Evolutionary conservation across 2,888 invertebrate species (phyloP), one percentile per base, ranked within the genome.

Genomic region (Carterocephalus palaemon): DNA sequence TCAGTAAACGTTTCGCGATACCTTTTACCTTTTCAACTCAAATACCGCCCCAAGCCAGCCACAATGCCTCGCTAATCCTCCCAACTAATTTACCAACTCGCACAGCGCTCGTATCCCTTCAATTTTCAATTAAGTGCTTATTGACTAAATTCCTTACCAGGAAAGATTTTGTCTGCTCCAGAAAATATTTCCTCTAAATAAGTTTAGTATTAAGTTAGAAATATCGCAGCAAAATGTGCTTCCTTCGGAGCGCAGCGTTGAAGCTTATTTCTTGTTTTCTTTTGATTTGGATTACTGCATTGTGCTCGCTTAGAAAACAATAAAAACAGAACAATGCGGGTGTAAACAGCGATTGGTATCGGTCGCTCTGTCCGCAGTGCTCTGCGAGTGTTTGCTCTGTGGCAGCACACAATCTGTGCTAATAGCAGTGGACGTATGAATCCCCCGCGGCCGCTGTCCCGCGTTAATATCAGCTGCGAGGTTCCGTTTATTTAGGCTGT

Each of bases 231-330:
- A 20, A 42, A 34, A 34, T 23, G 20, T 28, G 34, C 34, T 42
- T 28, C 34, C 34, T 20, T 42, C 34, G 20, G 15, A 42, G 29
- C 5, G 28, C 34, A 17, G 26, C 9, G 7, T 16, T 28, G 28
- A 34, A 15, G 26, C 20, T n/a, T 29, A 24, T 28, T 43, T 20
- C 29, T n/a, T 36, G 22, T 43, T 43, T 43, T 22, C 20, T 42
- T 34, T 42, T 28, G 20, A 34, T 34, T 42, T 16, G 26, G 28
- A 15, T 17, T 16, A 16, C 34, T 26, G 34, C 17, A 12, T 19
- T 19, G 23, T 9, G 17, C 4, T 32, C 23, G 32, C 17, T 34
- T 28, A 19, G 17, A 10, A 24, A 34, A 7, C 26, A 33, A 33
- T 33, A 33, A 42, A 42, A 28, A 33, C 34, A 10, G 9, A 22